A percentile compares a stretch with the other conserved stretches of the same genome.
These are phyloP conservation scores for Acronicta aceris DNA, from an alignment of 2,888 invertebrate species.

Conservation along the genomic window DNA sequence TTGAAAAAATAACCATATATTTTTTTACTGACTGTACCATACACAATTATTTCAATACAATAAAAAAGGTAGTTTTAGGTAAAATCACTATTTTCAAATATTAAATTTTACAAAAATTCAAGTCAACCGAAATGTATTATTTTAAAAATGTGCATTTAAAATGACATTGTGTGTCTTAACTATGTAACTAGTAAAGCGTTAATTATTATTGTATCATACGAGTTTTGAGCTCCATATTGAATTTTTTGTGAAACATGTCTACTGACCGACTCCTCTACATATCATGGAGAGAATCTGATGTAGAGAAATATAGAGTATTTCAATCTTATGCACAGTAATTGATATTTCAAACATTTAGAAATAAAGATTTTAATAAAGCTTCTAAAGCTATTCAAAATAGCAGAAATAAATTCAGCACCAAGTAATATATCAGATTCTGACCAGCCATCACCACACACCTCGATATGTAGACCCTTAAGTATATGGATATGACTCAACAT, in stretches of 20 bases:
- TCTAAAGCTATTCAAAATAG: constrained; percentile 7
- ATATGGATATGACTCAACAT: constrained; percentile 83
- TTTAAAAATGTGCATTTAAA: constrained; percentile 75
- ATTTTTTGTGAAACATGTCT: constrained; percentile 33
- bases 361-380: constrained; percentile 1
- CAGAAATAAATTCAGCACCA: constrained; percentile 1
- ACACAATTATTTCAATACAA: neutral
- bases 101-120: constrained; percentile 35
- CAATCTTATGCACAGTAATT: neutral
- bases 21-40: constrained; percentile 15
- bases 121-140: constrained; percentile 31
- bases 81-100: neutral
- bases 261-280: constrained; percentile 29
- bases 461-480: constrained; percentile 70
- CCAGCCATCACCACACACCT: constrained; percentile 58
- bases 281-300: constrained; percentile 19
- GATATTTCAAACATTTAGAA: neutral
- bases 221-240: constrained; percentile 68
- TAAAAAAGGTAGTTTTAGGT: neutral
- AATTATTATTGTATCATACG: constrained; percentile 81
- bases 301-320: neutral
- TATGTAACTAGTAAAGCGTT: constrained; percentile 84
- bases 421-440: constrained; percentile 33
- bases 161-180: constrained; percentile 68
- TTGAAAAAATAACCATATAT: constrained; percentile 27